Evolutionary conservation across 2,888 invertebrate species (phyloP).

Genomic region (Xiphydria camelus): DNA sequence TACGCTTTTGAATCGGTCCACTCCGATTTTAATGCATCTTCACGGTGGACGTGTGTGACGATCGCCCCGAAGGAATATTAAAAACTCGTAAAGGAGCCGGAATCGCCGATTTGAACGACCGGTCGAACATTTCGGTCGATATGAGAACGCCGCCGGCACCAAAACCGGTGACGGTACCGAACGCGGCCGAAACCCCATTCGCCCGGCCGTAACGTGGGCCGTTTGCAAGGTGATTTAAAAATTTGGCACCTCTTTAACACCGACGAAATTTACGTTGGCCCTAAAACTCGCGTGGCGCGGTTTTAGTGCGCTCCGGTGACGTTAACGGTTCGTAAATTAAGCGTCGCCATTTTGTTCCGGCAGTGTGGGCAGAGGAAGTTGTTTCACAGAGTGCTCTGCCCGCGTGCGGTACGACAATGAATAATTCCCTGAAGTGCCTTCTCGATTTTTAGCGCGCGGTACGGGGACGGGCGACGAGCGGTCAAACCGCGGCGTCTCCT

Average conservation of each 20-base stretch:
- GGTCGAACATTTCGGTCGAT: no score
- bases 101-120: no score
- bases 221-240: conserved; percentile 36
- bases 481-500: no score
- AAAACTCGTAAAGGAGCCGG: no score
- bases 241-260: conserved; percentile 46
- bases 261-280: conserved; percentile 37
- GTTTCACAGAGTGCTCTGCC: conserved; percentile 17
- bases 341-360: conserved; percentile 37
- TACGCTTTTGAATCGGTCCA: no score
- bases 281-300: conserved; percentile 30
- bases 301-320: conserved; percentile 30
- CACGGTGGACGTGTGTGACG: no score
- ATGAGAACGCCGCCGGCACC: no score
- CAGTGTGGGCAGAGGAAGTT: conserved; percentile 38
- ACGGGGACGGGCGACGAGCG: conserved; percentile 17
- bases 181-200: no score
- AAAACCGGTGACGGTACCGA: no score
- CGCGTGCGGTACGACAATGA: neutral
- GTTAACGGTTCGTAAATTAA: conserved; percentile 52
- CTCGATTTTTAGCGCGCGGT: neutral
- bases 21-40: no score
- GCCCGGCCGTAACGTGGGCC: no score
- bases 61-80: no score
- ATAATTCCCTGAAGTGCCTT: conserved; percentile 9